Percentiles rank a stretch among this genome's conserved stretches.
phyloP scores from a whole-genome alignment of 1,140 invertebrate species.

The Trachymyrmex septentrionalis region DNA sequence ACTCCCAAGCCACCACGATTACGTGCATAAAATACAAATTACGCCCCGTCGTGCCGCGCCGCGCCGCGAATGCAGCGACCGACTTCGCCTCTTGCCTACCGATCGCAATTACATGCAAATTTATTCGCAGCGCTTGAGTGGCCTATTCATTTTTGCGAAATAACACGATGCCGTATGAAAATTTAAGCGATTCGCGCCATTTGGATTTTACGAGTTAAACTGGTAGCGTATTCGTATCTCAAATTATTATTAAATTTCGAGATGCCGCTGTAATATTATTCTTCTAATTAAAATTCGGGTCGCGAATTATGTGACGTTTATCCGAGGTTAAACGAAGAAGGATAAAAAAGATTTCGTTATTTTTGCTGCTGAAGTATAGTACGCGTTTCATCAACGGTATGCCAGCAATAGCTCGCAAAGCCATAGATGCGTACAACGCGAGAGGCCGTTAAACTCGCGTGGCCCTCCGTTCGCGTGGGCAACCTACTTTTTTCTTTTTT shows the following conservation, averaged over 20 bases:
- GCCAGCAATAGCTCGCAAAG: slow-evolving; percentile 2
- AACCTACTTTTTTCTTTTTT: slow-evolving; percentile 77
- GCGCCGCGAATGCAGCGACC: slow-evolving; percentile 37
- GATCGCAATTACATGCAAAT: slow-evolving; percentile 55
- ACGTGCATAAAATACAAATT: slow-evolving; percentile 61
- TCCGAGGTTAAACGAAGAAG: not conserved
- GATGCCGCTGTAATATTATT: not conserved
- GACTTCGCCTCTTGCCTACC: slow-evolving; percentile 45
- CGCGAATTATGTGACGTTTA: not conserved
- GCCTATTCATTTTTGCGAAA: slow-evolving; percentile 56
- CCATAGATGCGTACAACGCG: slow-evolving; percentile 36
- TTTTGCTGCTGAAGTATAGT: not conserved
- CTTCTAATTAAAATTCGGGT: not conserved
- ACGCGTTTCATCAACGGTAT: not conserved
- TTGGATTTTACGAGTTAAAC: not conserved
- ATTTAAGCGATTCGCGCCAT: slow-evolving; percentile 23
- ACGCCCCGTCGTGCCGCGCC: slow-evolving; percentile 26
- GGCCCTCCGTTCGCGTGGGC: slow-evolving; percentile 71
- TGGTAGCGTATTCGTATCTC: not conserved
- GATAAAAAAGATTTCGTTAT: not conserved
- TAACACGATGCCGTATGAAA: slow-evolving; percentile 30
- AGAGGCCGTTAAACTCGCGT: slow-evolving; percentile 63
- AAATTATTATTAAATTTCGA: slow-evolving; percentile 3
- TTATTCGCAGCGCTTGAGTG: slow-evolving; percentile 33
- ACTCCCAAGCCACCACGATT: slow-evolving; percentile 36